Conservation (phyloP, 1,140 invertebrate species). For the Magallana angulata region DNA sequence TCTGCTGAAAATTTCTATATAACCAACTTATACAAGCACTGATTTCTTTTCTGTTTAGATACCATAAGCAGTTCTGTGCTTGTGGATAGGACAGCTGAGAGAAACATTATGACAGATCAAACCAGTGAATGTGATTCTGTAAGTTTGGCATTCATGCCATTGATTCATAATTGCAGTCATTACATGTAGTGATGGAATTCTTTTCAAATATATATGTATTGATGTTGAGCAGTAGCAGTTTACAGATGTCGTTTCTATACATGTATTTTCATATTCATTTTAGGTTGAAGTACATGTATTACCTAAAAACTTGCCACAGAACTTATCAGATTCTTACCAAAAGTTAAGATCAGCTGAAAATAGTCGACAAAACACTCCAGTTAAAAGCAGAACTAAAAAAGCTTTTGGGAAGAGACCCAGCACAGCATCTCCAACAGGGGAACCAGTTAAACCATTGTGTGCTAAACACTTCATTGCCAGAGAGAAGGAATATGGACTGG, state of each 20-base stretch:
- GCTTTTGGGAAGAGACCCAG: constrained; percentile 36
- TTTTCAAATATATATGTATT: no score
- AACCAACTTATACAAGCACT: neutral
- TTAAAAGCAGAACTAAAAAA: constrained; percentile 5
- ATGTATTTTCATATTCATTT: neutral
- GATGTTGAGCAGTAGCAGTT: no score
- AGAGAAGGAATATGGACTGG: constrained; percentile 66
- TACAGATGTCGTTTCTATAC: neutral
- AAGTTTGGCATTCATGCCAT: neutral
- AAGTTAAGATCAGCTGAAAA: neutral
- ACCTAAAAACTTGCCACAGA: neutral
- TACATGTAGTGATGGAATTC: no score
- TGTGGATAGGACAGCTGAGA: neutral
- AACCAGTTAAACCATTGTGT: constrained; percentile 57
- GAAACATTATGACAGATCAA: constrained; percentile 10
- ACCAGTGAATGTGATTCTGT: constrained; percentile 14
- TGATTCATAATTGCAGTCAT: no score
- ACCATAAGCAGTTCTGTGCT: neutral
- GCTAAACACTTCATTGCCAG: constrained; percentile 72
- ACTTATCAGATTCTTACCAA: neutral
- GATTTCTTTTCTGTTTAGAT: neutral
- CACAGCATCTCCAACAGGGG: neutral
- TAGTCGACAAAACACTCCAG: constrained; percentile 38
- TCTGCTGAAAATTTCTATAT: no score
- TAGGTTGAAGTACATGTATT: constrained; percentile 32